Percentiles rank a stretch among this genome's conserved stretches.
These are phyloP conservation scores for Aegypius monachus DNA, from an alignment of 2,113 vertebrate genomes.

Conservation along the genomic window DNA sequence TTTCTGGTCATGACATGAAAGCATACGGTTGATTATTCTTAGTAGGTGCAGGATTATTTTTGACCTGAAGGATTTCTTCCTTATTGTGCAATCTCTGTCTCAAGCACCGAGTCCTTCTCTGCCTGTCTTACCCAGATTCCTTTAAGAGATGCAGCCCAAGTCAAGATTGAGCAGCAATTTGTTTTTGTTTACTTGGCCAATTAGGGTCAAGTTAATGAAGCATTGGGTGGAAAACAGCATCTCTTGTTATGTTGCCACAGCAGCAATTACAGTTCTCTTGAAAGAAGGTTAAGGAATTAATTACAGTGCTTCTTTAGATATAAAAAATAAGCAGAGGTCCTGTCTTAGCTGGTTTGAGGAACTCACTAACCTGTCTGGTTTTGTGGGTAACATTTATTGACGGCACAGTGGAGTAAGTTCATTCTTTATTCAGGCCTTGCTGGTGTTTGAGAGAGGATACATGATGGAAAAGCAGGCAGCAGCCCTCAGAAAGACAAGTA, in stretches of 20 bases:
- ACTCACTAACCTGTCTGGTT: neutral
- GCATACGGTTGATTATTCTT: neutral
- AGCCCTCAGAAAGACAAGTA: neutral
- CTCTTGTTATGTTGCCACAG: conserved; percentile 11
- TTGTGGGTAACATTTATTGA: neutral
- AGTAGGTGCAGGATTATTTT: neutral
- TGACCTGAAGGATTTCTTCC: neutral
- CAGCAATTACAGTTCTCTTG: neutral
- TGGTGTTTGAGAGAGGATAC: neutral
- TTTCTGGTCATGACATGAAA: neutral
- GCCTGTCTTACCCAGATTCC: neutral
- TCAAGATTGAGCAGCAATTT: neutral
- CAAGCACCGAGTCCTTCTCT: neutral
- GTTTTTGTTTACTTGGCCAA: conserved; percentile 25
- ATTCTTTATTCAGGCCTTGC: neutral
- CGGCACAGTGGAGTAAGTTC: neutral
- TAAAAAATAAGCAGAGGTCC: neutral
- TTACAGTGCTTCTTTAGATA: neutral
- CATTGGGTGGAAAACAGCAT: neutral
- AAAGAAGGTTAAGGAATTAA: neutral
- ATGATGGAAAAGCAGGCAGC: neutral
- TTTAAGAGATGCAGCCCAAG: neutral
- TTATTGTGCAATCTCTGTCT: neutral
- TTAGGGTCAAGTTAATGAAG: conserved; percentile 46
- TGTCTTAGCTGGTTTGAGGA: neutral